These are phyloP conservation scores for Sciurus vulgaris DNA, from an alignment of 2,797 vertebrate species.

Conservation along the genomic window DNA sequence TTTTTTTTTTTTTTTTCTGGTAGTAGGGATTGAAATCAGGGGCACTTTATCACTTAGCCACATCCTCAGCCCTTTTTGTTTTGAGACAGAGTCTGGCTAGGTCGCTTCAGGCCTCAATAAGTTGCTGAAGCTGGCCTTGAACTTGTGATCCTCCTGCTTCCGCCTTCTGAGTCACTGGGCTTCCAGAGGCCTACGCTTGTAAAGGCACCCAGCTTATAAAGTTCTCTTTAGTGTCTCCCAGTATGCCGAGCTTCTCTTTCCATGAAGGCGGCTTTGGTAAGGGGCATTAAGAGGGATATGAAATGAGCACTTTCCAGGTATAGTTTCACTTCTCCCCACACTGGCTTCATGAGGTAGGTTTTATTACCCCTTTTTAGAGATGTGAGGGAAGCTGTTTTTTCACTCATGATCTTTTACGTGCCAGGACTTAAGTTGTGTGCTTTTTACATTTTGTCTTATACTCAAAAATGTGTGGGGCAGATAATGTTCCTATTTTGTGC, in stretches of 20 bases:
- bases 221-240: background rate
- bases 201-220: too few species aligned
- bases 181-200: background rate
- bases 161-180: background rate
- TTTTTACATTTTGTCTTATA: slow-evolving; percentile 22
- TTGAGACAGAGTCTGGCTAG: background rate
- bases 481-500: background rate
- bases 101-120: background rate
- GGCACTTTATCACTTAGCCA: background rate
- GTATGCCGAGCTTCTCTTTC: background rate
- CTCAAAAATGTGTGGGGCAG: background rate
- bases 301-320: background rate
- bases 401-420: background rate
- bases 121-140: background rate
- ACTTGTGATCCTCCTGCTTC: background rate
- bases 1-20: background rate
- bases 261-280: background rate
- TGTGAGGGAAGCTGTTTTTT: background rate
- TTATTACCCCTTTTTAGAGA: background rate
- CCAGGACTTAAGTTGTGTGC: background rate
- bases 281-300: too few species aligned
- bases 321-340: background rate
- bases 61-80: background rate
- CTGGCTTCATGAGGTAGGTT: background rate
- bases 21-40: background rate